These are phyloP conservation scores for Chrysopilus asiliformis DNA, from an alignment of 2,888 invertebrate species.

Conservation along the genomic window DNA sequence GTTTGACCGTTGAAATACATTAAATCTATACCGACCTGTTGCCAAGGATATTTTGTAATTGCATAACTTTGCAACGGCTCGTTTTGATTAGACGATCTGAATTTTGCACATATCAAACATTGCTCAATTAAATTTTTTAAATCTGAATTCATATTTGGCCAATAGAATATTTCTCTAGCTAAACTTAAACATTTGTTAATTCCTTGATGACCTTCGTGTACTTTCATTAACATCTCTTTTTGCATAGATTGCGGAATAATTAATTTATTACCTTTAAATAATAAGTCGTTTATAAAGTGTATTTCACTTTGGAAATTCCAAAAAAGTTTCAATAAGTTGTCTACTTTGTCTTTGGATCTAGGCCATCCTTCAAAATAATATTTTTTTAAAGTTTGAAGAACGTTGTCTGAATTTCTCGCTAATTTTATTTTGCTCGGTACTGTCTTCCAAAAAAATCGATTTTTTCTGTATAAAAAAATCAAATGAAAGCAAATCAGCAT, in stretches of 20 bases:
- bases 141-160: conserved; percentile 6
- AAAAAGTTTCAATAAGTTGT: not conserved
- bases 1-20: not conserved
- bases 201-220: conserved; percentile 13
- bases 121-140: conserved; percentile 1
- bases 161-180: conserved; percentile 8
- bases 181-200: conserved; percentile 8
- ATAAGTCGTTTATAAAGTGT: conserved; percentile 11
- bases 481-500: too few species aligned
- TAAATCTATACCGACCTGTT: conserved; percentile 6
- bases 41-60: conserved; percentile 3
- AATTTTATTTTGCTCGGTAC: conserved; percentile 5
- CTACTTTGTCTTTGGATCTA: conserved; percentile 3
- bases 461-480: too few species aligned
- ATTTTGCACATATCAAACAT: conserved; percentile 3
- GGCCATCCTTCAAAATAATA: conserved; percentile 9
- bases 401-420: conserved; percentile 2
- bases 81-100: not conserved
- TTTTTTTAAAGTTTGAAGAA: conserved; percentile 6
- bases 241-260: conserved; percentile 7
- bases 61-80: conserved; percentile 1
- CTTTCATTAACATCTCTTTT: conserved; percentile 6
- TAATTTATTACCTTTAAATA: conserved; percentile 8
- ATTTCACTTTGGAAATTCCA: conserved; percentile 3
- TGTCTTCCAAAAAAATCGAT: too few species aligned